These are phyloP conservation scores for Crotalus viridis DNA, from an alignment of 2,113 vertebrate species.

Conservation along the genomic window DNA sequence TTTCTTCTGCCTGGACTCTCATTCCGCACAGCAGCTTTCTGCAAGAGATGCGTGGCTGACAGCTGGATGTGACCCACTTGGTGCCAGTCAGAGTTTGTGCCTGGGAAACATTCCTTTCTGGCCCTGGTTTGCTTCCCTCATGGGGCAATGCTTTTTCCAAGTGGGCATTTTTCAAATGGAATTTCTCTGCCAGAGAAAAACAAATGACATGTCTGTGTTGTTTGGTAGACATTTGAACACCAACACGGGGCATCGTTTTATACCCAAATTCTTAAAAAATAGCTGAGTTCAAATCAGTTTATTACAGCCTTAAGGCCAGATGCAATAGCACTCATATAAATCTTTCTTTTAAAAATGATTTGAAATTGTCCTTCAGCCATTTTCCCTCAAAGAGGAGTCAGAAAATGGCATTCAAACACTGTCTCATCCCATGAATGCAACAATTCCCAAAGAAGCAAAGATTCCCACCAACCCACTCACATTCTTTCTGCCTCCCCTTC, in stretches of 20 bases:
- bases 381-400: background rate
- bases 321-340: background rate
- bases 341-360: background rate
- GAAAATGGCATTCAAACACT: background rate
- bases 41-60: fast-evolving
- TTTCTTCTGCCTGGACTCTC: background rate
- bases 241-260: background rate
- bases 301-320: background rate
- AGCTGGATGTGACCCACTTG: background rate
- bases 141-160: background rate
- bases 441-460: background rate
- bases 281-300: background rate
- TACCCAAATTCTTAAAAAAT: background rate
- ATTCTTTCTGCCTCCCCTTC: background rate
- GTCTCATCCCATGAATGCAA: background rate
- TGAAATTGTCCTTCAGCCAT: background rate
- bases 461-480: background rate
- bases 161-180: background rate
- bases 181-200: background rate
- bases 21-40: background rate
- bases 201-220: background rate
- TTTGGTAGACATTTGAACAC: background rate
- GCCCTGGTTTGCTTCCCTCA: background rate
- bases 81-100: background rate
- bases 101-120: conserved; percentile 30